Base-by-base conservation (phyloP, 2,113 vertebrate species). In the Protomyctophum bolini region DNA sequence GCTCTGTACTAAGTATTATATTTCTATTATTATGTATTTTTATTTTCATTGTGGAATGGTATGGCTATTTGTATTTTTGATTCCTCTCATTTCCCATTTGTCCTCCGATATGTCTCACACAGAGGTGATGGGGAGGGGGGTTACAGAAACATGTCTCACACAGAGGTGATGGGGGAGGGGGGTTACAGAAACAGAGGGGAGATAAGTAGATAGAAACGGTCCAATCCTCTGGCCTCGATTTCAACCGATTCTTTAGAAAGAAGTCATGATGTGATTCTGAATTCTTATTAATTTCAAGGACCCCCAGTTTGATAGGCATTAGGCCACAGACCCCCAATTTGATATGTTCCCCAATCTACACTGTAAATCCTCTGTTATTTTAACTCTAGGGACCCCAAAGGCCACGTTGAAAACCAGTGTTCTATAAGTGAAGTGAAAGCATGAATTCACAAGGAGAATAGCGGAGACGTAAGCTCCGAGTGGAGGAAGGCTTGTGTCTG, bases 31-130 rank as follows among this genome's bases (percentile, higher is more conserved):
- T 56, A 65, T 83, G 77, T 73, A 62, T 73, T 65, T 65, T 41
- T 41, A 41, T 41, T 62, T 28, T 87, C 65, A 79, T 75, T 81
- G 73, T 87, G 69, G 63, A 72, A 41, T 82, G 68, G 81, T 89
- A 70, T 79, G 78, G 75, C 74, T 78, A 69, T 86, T 84, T 50
- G 63, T 69, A 79, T 70, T 82, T 82, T 77, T 75, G 60, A 75
- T 80, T 84, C 62, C 73, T 63, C 67, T 79, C 63, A 63, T 62
- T 69, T 60, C 65, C 66, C 58, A 58, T 76, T 73, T 57, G 58
- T 83, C 52, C 45, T 69, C 67, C 60, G 62, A 68, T 66, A 48
- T 79, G 70, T 60, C 73, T 63, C 77, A 78, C 63, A 75, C 28
- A 80, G 68, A 69, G 52, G 45, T 14, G 60, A 63, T 33, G 33